Evolutionary conservation across 2,797 vertebrate genomes (phyloP).

Genomic region (Manis crassicaudata): DNA sequence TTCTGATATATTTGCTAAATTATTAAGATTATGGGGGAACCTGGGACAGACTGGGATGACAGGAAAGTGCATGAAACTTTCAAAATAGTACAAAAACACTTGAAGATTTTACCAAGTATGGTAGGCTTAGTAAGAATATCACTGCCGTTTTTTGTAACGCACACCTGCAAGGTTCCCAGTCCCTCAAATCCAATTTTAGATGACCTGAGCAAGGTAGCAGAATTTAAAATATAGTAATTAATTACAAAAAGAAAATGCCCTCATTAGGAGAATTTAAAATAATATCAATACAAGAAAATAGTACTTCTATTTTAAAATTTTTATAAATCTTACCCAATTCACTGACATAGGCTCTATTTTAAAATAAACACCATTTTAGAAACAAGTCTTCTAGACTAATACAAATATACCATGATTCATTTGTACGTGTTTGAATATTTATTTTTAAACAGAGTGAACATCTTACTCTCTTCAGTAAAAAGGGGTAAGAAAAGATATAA

Average conservation of each 20-base stretch:
- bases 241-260: not conserved
- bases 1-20: not conserved
- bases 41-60: fast-evolving
- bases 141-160: not conserved
- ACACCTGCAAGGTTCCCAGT: not conserved
- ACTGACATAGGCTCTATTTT: not conserved
- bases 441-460: not conserved
- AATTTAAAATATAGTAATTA: not conserved
- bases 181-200: slow-evolving; percentile 17
- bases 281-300: not conserved
- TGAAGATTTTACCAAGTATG: not conserved
- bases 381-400: not conserved
- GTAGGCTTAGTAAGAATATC: not conserved
- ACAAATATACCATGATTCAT: not conserved
- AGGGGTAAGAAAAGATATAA: not conserved
- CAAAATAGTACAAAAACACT: not conserved
- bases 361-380: not conserved
- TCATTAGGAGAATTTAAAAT: not conserved
- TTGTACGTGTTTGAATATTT: not conserved
- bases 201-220: not conserved
- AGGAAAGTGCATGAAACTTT: not conserved
- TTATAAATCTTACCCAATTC: not conserved
- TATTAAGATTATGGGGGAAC: not conserved
- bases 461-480: not conserved
- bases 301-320: not conserved